Base-by-base conservation (phyloP, 2,113 vertebrate species). In the Steatornis caripensis region DNA sequence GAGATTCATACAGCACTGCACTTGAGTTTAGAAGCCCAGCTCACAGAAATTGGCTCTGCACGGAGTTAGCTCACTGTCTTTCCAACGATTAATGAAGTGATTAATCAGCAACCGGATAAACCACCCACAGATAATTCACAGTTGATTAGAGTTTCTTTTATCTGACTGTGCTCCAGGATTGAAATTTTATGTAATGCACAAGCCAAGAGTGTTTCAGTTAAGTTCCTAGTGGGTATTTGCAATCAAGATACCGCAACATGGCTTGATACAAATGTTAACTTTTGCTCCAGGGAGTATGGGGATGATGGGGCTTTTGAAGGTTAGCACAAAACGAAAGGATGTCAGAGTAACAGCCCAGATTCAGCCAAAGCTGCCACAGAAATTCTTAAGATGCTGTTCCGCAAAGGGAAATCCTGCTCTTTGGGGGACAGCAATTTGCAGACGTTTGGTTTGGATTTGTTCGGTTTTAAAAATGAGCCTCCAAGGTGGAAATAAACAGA, bases 71-170 rank as follows among this genome's bases (percentile, higher is more conserved):
- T 92, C 72, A 64, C 72, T 89, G 57, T 82, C 65, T 96, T 82
- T 87, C 57, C 81, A 95, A 45, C 15, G 2, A 89, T 85, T 95
- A 95, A 91, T 79, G 77, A 69, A 79, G 32, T 91, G 77, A 94
- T 95, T 97, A 96, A 96, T 96, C 91, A 93, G 81, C 69, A 94
- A 95, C 49, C 1, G 11, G 87, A 96, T 89, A 94, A 96, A 94
- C 5, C 48, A 94, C 89, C 87, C 53, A n/a, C 91, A 94, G 77
- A 91, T 94, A 95, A 89, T 87, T 95, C 91, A 89, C 53, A 65
- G 89, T 69, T 94, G 84, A 93, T 93, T 95, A 87, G 76, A 65
- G 39, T 87, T 96, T 93, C 81, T 97, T 95, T 96, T 94, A 79
- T 91, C 74, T 81, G 65, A 68, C 77, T 88, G 49, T 87, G 84